These are phyloP conservation scores for Artibeus jamaicensis DNA, from an alignment of 2,797 vertebrate species.

Conservation along the genomic window DNA sequence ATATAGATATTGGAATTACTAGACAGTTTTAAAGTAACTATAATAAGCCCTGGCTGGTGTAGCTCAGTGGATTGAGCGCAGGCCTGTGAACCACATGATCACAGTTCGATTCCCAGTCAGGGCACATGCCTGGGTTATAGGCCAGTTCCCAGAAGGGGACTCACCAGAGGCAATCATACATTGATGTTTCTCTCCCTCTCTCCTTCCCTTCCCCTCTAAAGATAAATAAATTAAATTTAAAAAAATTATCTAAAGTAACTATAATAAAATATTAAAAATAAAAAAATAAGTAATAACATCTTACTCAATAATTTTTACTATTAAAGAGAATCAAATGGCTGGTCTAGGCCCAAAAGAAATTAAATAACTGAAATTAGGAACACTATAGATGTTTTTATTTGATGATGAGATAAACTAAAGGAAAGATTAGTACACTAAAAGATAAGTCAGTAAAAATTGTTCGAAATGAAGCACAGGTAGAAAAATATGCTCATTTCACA, in stretches of 20 bases:
- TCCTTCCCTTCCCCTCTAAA: too few relatives aligned
- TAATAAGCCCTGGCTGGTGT: too few relatives aligned
- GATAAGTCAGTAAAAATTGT: not conserved
- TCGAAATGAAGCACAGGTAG: not conserved
- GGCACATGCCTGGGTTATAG: too few relatives aligned
- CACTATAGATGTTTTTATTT: not conserved
- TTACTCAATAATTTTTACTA: not conserved
- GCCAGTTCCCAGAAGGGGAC: too few relatives aligned
- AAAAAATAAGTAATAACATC: not conserved
- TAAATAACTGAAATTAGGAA: not conserved
- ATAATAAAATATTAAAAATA: not conserved
- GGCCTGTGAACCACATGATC: too few relatives aligned
- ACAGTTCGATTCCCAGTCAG: too few relatives aligned
- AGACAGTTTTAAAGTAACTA: not conserved
- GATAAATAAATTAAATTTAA: too few relatives aligned
- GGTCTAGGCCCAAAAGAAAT: not conserved
- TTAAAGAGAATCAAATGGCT: not conserved
- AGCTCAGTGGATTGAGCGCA: too few relatives aligned
- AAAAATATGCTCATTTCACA: not conserved
- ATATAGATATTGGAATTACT: not conserved
- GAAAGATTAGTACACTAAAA: not conserved
- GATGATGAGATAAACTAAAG: not conserved
- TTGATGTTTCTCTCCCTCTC: too few relatives aligned
- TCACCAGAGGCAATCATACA: too few relatives aligned
- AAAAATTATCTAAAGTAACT: not conserved